Base-by-base conservation (phyloP, 2,113 vertebrate species). In the Falcunculus frontatus region DNA sequence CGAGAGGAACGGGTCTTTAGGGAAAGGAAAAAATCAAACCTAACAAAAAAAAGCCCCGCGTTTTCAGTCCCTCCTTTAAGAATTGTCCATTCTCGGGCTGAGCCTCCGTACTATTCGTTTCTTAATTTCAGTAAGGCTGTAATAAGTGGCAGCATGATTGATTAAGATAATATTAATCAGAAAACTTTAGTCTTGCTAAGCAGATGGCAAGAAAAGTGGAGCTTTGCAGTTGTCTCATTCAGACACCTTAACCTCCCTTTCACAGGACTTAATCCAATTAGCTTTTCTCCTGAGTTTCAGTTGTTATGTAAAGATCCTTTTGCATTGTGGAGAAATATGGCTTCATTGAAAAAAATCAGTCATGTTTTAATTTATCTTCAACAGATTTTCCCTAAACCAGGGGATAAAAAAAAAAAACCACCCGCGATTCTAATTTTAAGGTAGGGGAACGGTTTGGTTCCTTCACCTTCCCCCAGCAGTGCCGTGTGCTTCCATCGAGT, bases 231-330 rank as follows among this genome's bases (percentile, higher is more conserved):
- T 93, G 96, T 93, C 91, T 75, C 81, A 96, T 96, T 97, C 97
- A 93, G 92, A 88, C 87, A 95, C 90, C 94, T 97, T 92, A 94
- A 77, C 95, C 97, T 97, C 89, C 96, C 78, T 93, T 96, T 96
- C 97, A 95, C 96, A 87, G 95, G 90, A 90, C 95, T 98, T 98
- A 98, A 98, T 98, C 98, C 98, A 98, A 98, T 98, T 98, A 98
- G 97, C 94, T 97, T 98, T 98, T 96, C 97, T 97, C 87, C 95
- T 18, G 97, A 87, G 96, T 97, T 96, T 94, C 95, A 89, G 96
- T 98, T 98, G 98, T 98, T 98, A 98, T 97, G 98, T 97, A 98
- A 98, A 98, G 95, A 93, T 95, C 91, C 95, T 89, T 88, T 89
- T 63, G 76, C 83, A 67, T 92, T 41, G 92, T 44, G 5, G 85